Conservation (phyloP, 2,113 vertebrate genomes). For the Oreochromis spilurus region DNA sequence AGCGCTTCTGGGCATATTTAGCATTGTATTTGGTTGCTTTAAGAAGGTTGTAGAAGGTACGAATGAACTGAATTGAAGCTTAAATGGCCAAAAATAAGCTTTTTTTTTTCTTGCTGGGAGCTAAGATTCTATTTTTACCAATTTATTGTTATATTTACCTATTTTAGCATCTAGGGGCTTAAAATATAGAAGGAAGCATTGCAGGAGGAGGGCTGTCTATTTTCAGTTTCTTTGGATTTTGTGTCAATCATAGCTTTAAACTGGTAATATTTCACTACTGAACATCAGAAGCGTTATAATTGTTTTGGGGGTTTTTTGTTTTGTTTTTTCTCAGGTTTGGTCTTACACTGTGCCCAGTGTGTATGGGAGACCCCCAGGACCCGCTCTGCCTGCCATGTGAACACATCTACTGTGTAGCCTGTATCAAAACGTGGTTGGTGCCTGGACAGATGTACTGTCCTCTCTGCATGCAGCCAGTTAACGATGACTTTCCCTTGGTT, state of each 20-base stretch:
- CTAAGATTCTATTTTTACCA: background rate
- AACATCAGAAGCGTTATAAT: background rate
- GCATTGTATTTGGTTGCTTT: background rate
- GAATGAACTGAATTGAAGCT: background rate
- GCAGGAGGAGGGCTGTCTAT: background rate
- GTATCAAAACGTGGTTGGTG: slow-evolving; percentile 73
- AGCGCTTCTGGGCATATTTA: background rate
- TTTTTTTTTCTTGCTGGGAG: background rate
- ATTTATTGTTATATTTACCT: background rate
- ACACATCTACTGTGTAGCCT: slow-evolving; percentile 80
- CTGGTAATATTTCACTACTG: background rate
- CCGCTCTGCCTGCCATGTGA: slow-evolving; percentile 81
- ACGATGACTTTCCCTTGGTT: slow-evolving; percentile 45
- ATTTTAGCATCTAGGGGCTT: accelerated
- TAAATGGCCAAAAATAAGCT: background rate
- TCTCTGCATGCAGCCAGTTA: slow-evolving; percentile 60
- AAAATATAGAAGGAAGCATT: background rate
- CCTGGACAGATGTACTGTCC: slow-evolving; percentile 81
- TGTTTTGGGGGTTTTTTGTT: background rate
- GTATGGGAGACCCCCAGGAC: slow-evolving; percentile 75
- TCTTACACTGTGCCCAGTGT: slow-evolving; percentile 72
- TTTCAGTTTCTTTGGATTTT: background rate
- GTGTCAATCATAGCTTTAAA: background rate
- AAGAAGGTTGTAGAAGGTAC: accelerated
- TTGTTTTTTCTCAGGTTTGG: slow-evolving; percentile 66